These are phyloP conservation scores for Artibeus jamaicensis DNA, from an alignment of 2,797 vertebrate genomes.

Conservation along the genomic window DNA sequence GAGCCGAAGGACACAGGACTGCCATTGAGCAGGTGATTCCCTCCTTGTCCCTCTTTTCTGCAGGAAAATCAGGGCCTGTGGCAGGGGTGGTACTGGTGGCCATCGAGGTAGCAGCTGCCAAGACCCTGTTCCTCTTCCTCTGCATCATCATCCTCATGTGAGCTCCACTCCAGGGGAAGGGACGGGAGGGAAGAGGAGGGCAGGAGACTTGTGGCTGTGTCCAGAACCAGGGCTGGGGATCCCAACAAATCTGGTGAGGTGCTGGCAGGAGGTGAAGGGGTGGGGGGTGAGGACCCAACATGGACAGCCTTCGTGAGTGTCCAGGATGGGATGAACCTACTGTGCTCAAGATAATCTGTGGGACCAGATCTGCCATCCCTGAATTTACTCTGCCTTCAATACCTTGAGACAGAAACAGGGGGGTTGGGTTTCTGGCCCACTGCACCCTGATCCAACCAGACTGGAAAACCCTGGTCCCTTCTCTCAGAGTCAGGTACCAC, in stretches of 20 bases:
- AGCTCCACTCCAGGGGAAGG: neutral
- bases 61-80: neutral
- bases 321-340: fast-evolving
- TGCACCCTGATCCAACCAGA: no score
- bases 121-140: neutral
- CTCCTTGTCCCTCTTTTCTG: neutral
- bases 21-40: neutral
- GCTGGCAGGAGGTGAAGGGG: neutral
- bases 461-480: neutral
- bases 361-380: neutral
- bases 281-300: no score
- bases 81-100: neutral
- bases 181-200: no score
- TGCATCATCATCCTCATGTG: conserved; percentile 22
- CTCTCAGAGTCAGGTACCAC: neutral
- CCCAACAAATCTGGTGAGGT: fast-evolving
- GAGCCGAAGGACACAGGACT: neutral
- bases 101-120: fast-evolving
- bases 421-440: neutral
- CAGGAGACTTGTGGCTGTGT: neutral
- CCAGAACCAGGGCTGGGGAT: neutral
- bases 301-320: fast-evolving
- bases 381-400: no score
- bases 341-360: neutral
- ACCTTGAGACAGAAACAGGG: neutral